Evolutionary conservation across 2,888 invertebrate genomes (phyloP), one percentile per base, ranked within the genome.

Genomic region (Amblyjoppa proteus): DNA sequence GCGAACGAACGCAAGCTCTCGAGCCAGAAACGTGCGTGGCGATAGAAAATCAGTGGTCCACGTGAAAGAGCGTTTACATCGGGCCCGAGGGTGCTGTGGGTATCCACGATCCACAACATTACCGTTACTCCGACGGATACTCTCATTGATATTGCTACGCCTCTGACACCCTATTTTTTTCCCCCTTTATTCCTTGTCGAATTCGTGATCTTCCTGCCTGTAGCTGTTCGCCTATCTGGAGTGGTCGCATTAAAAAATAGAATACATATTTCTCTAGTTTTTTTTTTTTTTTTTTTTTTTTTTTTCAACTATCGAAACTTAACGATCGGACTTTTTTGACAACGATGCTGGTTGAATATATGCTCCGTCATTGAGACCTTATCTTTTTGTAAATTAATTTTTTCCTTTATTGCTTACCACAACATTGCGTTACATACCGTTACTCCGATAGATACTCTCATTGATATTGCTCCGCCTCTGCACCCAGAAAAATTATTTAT

Each of bases 1-100:
- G 38, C 78, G 41, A 83, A 58, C 58, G 58, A 58, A 58, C 28
- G 28, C 38, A 28, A 58, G 58, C 25, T 25, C 25, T 89, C 77
- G 87, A 53, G 77, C 45, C 81, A 87, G 83, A 85, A 86, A 85
- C 77, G 76, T 80, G 83, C 49, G 76, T 83, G 81, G 70, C 80
- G 88, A 89, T 90, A 90, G 20, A 90, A 90, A 91, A 90, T 91
- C 91, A 90, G 90, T 89, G 88, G 88, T 88, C 89, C 87, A 88
- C 84, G 87, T 85, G 87, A 88, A 86, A 89, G 82, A 83, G 84
- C 82, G 77, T 74, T 75, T 83, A 66, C 81, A 89, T 87, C 56
- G 83, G 83, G 70, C 90, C 77, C 89, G 69, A 13, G 89, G 88
- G 89, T 80, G 87, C 87, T 85, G 87, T 90, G 45, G 45, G 64